These are phyloP conservation scores for Aphis gossypii DNA, from an alignment of 1,140 invertebrate species.

Conservation along the genomic window DNA sequence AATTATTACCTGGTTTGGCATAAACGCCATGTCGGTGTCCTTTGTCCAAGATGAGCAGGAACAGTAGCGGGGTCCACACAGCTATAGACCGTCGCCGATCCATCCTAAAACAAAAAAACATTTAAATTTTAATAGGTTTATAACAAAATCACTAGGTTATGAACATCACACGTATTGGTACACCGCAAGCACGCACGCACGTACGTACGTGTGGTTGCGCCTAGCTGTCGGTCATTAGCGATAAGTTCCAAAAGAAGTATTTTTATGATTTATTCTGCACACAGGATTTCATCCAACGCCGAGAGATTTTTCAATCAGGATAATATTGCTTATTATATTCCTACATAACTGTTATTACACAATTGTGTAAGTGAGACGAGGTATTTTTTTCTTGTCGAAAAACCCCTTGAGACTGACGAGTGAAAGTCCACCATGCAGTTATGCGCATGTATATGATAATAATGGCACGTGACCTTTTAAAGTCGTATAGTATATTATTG, in stretches of 20 bases:
- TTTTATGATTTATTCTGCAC: not conserved
- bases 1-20: constrained; percentile 48
- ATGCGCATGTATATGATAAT: not conserved
- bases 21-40: constrained; percentile 51
- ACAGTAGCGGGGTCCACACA: constrained; percentile 25
- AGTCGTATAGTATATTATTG: not conserved
- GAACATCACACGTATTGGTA: not conserved
- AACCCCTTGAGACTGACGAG: not conserved
- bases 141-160: not conserved
- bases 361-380: constrained; percentile 18
- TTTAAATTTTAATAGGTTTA: not conserved
- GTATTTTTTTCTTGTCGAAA: constrained; percentile 10
- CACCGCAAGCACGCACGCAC: not conserved
- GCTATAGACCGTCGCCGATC: not conserved
- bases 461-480: constrained; percentile 4
- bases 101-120: not conserved
- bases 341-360: not conserved
- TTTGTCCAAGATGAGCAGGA: constrained; percentile 30
- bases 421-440: constrained; percentile 20
- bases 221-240: not conserved
- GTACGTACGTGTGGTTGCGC: too few species aligned
- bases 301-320: not conserved
- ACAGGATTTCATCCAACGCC: too few species aligned
- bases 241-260: not conserved
- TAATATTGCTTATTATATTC: not conserved